Conservation (phyloP, 2,113 vertebrate species). For the Oceanites oceanicus region DNA sequence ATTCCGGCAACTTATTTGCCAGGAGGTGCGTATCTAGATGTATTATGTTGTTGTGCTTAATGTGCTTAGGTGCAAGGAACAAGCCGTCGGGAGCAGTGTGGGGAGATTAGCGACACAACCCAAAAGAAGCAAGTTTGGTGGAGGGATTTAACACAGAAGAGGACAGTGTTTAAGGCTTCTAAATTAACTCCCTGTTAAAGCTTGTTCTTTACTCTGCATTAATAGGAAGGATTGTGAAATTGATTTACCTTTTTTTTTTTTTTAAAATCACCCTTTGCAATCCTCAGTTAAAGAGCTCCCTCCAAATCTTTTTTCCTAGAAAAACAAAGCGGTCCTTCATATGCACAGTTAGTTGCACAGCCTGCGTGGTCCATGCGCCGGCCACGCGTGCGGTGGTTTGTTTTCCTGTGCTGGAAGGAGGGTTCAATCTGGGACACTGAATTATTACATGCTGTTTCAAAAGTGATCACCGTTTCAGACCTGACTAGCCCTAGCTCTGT, state of each 20-base stretch:
- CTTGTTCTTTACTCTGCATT: conserved; percentile 5
- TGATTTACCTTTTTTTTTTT: background rate
- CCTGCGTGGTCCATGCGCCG: background rate
- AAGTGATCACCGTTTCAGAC: conserved; percentile 37
- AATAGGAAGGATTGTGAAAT: conserved; percentile 22
- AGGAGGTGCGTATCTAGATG: background rate
- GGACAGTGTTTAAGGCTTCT: background rate
- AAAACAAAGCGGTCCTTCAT: background rate
- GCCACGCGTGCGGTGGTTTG: background rate
- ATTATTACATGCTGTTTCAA: conserved; percentile 1
- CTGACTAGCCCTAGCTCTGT: conserved; percentile 15
- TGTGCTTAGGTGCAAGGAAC: background rate
- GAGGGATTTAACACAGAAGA: background rate
- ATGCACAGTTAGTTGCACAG: background rate
- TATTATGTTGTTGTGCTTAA: background rate
- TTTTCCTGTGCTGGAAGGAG: background rate
- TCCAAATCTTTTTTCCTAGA: background rate
- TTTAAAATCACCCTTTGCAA: background rate
- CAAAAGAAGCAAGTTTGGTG: conserved; percentile 14
- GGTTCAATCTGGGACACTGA: conserved; percentile 27
- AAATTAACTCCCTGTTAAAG: conserved; percentile 30
- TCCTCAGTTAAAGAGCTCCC: background rate
- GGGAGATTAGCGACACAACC: background rate
- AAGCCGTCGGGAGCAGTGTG: background rate
- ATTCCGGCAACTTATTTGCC: background rate